A percentile compares a stretch with the other conserved stretches of the same genome.
Conservation (phyloP, 2,113 vertebrate species). For the Archilochus colubris region DNA sequence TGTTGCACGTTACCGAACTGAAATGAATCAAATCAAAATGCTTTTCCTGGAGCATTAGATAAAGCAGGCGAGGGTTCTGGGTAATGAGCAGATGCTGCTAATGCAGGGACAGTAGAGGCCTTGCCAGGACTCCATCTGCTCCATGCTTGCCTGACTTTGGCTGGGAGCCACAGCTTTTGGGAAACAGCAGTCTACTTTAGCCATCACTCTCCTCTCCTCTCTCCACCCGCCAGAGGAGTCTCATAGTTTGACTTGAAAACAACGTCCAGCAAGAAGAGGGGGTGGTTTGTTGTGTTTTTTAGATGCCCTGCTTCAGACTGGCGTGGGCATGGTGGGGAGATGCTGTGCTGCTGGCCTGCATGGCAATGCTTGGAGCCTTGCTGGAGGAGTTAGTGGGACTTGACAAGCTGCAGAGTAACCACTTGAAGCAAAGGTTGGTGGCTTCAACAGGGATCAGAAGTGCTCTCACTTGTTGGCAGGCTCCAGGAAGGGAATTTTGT, state of each 20-base stretch:
- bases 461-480: neutral
- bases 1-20: constrained; percentile 80
- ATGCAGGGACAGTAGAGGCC: constrained; percentile 81
- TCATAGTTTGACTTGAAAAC: constrained; percentile 51
- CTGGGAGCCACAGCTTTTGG: constrained; percentile 75
- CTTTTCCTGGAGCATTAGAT: constrained; percentile 87
- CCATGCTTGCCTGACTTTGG: constrained; percentile 81
- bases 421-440: neutral
- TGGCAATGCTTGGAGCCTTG: fast-evolving
- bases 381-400: neutral
- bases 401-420: neutral
- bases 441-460: neutral
- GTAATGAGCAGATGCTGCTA: constrained; percentile 89
- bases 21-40: constrained; percentile 88
- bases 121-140: constrained; percentile 88
- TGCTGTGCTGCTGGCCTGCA: neutral
- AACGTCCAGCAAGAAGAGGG: constrained; percentile 16
- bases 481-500: neutral
- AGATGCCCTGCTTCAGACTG: neutral
- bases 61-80: constrained; percentile 82
- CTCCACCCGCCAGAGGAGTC: neutral
- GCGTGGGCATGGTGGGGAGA: neutral
- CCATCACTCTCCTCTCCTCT: neutral
- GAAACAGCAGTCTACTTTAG: constrained; percentile 64
- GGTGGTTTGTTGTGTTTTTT: neutral